Percentiles rank a stretch among this genome's conserved stretches.
These are phyloP conservation scores for Nematopogon swammerdamellus DNA, from an alignment of 2,888 invertebrate species.

Conservation along the genomic window DNA sequence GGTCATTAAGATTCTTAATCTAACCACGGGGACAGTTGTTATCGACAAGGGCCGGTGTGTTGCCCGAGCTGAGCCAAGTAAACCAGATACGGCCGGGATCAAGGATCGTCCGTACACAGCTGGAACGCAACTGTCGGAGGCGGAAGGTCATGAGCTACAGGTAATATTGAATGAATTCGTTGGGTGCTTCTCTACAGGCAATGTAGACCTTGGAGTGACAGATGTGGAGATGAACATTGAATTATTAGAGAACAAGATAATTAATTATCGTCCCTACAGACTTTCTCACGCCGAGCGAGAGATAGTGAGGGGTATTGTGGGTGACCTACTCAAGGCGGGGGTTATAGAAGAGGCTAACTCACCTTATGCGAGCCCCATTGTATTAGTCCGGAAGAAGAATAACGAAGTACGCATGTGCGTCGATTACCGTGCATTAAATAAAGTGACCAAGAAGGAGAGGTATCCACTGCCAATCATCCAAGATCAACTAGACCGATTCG, in stretches of 20 bases:
- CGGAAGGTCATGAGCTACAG: not conserved
- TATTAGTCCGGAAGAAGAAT: slow-evolving; percentile 10
- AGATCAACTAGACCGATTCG: slow-evolving; percentile 7
- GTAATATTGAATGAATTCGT: slow-evolving; percentile 3
- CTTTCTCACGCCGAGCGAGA: slow-evolving; percentile 8
- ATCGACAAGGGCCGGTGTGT: slow-evolving; percentile 5
- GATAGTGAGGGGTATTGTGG: slow-evolving; percentile 4
- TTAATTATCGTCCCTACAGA: slow-evolving; percentile 9
- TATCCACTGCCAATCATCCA: slow-evolving; percentile 10
- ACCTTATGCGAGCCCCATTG: slow-evolving; percentile 2
- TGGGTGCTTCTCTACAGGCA: slow-evolving; percentile 8
- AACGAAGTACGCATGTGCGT: slow-evolving; percentile 10
- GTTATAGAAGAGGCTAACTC: slow-evolving; percentile 8
- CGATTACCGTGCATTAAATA: slow-evolving; percentile 10
- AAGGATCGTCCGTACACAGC: no score
- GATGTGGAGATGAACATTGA: slow-evolving; percentile 9
- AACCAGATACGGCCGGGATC: not conserved
- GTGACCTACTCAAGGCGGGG: slow-evolving; percentile 4
- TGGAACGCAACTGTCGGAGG: not conserved
- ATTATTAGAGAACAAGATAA: slow-evolving; percentile 6
- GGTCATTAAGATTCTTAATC: slow-evolving; percentile 8
- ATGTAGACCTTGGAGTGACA: slow-evolving; percentile 7
- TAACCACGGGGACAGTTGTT: slow-evolving; percentile 2
- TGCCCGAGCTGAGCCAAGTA: slow-evolving; percentile 5
- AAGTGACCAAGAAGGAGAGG: slow-evolving; percentile 9